Base-by-base conservation (phyloP, 2,888 invertebrate genomes). In the Eumacrocentrus americanus region DNA sequence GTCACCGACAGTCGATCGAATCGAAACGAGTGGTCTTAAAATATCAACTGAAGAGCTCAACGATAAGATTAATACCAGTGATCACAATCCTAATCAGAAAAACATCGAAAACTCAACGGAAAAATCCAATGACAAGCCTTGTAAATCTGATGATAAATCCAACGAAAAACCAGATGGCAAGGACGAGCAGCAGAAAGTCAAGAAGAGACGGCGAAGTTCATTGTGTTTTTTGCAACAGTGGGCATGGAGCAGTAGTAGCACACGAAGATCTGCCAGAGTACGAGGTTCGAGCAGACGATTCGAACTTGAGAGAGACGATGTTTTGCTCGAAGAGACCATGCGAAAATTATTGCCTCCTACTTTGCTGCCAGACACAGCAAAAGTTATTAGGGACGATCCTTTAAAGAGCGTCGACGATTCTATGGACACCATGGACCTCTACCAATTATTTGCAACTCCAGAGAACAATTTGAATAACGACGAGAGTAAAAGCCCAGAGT, bases 201-300 rank as follows among this genome's bases (percentile, higher is more conserved):
- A 83, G 1, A 86, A 91, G 68, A 82, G 91, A n/a, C 83, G 91
- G 62, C 87, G 91, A 37, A 91, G 90, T 79, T 88, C 89, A 25
- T 81, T 91, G 11, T 88, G 88, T 50, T 88, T 88, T 68, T 79
- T 92, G 18, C 88, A 91, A 70, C 89, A 89, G 68, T 91, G 91
- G 90, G 89, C 90, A 52, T 91, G 91, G 90, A 91, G 90, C 69
- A 84, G 84, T 54, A 88, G 79, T 63, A 77, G 68, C 53, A 77
- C 75, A 66, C 74, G 77, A 61, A 69, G 83, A 53, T 82, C 83
- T 0, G 81, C 83, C 1, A 70, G 83, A 65, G 82, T 82, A 2
- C 72, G 81, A 61, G 69, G 67, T 5, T 79, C 84, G 3, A 83
- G 82, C 53, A 85, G 85, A 67, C 83, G 84, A 60, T n/a, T n/a